Evolutionary conservation across 92 coral and sea anemone genomes (phyloP), one percentile per base, ranked within the genome.

Genomic region (Epizoanthus illoricatus): DNA sequence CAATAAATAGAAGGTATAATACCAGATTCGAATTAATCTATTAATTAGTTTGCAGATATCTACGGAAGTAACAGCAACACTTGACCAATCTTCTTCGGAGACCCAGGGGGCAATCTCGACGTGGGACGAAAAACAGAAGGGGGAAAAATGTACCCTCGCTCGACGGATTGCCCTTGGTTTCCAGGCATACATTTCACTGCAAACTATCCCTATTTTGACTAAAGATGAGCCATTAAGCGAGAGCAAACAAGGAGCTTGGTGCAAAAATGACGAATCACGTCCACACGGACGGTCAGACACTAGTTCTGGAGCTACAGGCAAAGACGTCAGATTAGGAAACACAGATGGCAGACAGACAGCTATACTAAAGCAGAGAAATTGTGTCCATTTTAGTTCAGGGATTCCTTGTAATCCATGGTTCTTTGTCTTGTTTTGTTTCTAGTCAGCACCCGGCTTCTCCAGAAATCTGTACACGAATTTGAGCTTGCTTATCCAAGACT

Each of bases 1-100:
- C 66, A 74, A 74, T 74, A 74, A 74, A 74, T 74, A 74, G 80
- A 74, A 54, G 45, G 6, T 64, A 74, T 55, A 28, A 74, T 24
- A 33, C 49, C 72, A 67, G n/a, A n/a, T n/a, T n/a, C n/a, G n/a
- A n/a, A n/a, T n/a, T 9, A 40, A 15, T 36, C 42, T 8, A 68
- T 52, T 36, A 6, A 4, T 68, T 39, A 33, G 45, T 33, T 68
- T 39, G 39, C 10, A 33, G 15, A 68, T 39, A 33, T 39, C 70
- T 12, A 33, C 20, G 71, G 9, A 17, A 68, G 9, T 39, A 19
- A 4, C n/a, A 39, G 15, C 73, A 11, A 39, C 69, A 64, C 69
- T 64, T 33, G 69, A 13, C 13, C 3, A 28, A 28, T 28, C 36
- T 2, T n/a, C n/a, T 2, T 28, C 36, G 36, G 36, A 20, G 43